Conservation (phyloP, 2,888 invertebrate genomes). For the Endotricha flammealis region DNA sequence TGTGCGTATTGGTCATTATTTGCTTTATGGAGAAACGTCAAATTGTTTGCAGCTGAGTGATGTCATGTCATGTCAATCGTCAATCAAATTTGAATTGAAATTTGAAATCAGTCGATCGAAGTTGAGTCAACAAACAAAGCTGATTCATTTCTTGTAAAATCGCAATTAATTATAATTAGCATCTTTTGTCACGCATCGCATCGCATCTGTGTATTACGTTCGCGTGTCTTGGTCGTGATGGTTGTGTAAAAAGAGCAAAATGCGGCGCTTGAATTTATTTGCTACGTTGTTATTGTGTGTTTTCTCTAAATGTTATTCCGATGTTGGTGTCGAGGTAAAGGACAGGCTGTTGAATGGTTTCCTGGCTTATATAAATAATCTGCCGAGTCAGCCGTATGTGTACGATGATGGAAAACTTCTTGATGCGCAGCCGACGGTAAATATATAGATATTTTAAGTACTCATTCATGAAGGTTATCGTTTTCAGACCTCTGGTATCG, state of each 20-base stretch:
- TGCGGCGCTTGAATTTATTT: slow-evolving; percentile 37
- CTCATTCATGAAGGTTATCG: slow-evolving; percentile 5
- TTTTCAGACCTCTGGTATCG: slow-evolving; percentile 17
- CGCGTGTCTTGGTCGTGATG: slow-evolving; percentile 35
- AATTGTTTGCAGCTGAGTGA: too few relatives aligned
- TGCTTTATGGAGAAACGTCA: too few relatives aligned
- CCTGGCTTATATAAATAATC: slow-evolving; percentile 65
- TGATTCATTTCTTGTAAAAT: slow-evolving; percentile 15
- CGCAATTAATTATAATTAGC: slow-evolving; percentile 12
- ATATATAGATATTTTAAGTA: slow-evolving; percentile 24
- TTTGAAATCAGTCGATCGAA: too few relatives aligned
- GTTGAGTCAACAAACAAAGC: slow-evolving; percentile 10
- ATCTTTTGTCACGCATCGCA: slow-evolving; percentile 17
- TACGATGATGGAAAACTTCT: slow-evolving; percentile 64
- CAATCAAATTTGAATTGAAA: too few relatives aligned
- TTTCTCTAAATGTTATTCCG: slow-evolving; percentile 22
- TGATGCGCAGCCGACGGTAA: slow-evolving; percentile 66
- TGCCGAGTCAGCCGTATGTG: slow-evolving; percentile 57
- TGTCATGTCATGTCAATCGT: too few relatives aligned
- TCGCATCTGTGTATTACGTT: slow-evolving; percentile 19
- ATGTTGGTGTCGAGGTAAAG: slow-evolving; percentile 40
- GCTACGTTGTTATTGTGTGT: slow-evolving; percentile 27
- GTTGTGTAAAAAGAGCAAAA: slow-evolving; percentile 35
- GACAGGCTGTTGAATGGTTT: slow-evolving; percentile 53
- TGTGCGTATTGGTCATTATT: too few relatives aligned